Evolutionary conservation across 53 echinoderm and acorn worm genomes (phyloP), one percentile per base, ranked within the genome.

Genomic region (Arbacia lixula): DNA sequence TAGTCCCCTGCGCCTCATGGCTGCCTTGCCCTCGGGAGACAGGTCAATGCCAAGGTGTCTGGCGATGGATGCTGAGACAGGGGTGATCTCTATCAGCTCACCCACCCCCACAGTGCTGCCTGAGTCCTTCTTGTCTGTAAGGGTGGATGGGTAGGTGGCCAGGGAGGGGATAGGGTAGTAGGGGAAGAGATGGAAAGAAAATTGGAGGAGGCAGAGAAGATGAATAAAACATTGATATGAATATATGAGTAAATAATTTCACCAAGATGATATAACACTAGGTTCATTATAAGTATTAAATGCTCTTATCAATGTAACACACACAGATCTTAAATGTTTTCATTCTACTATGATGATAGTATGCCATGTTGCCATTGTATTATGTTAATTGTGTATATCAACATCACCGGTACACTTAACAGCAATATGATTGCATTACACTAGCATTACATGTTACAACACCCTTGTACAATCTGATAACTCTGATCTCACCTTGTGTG

Each of bases 21-120:
- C 94, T 6, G 94, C 94, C 57, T 99, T 99, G 79, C 99, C 99
- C 67, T 99, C 99, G 25, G 91, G 84, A 0, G 99, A 91, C 33
- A 99, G 90, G 76, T 99, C 99, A 33, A 99, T 95, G 50, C 99
- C 99, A 4, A 99, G 99, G 58, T 99, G 99, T 12, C 99, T 88
- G 19, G 99, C 99, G 29, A 99, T 99, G 40, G 99, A 88, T 22
- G 99, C 99, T 22, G 99, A 99, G 33, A 99, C 94, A 6, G 99
- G 99, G 6, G 99, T 99, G 58, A 99, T 92, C 81, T 99, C 94
- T 4, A 91, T 88, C 22, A 96, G 86, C 49, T 99, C 99, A 57
- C 99, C 99, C 0, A 99, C 99, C 2, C 99, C 99, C 6, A 92
- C 73, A 26, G 88, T 95, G 53, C 92, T 92, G 40, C 87, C 85